These are phyloP conservation scores for Pseudorhiza aurosa DNA, from an alignment of 30 jellyfish, hydroid and myxozoan genomes.

Conservation along the genomic window DNA sequence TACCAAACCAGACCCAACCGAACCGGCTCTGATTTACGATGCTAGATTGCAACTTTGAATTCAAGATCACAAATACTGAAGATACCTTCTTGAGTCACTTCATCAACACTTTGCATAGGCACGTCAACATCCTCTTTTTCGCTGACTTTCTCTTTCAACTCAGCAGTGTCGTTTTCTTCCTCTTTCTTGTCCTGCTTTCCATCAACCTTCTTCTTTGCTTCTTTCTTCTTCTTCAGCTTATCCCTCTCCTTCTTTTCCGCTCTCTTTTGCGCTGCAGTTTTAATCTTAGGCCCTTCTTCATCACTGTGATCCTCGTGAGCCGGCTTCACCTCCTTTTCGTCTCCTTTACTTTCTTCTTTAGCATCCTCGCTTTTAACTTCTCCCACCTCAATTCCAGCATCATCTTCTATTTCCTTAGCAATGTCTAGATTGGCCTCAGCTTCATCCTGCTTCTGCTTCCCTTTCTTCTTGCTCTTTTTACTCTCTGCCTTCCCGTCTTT, in stretches of 20 bases:
- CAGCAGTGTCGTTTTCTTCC: constrained; percentile 35
- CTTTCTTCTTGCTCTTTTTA: constrained; percentile 61
- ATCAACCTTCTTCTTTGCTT: constrained; percentile 70
- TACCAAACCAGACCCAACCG: too few species aligned
- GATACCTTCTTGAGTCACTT: constrained; percentile 23
- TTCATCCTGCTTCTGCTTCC: constrained; percentile 48
- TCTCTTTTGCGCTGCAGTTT: constrained; percentile 93
- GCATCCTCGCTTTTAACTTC: constrained; percentile 17
- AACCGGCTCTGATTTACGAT: too few species aligned
- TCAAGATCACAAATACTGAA: background rate
- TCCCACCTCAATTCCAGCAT: constrained; percentile 1
- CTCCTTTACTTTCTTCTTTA: background rate
- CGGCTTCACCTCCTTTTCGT: constrained; percentile 9
- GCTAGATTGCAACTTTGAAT: too few species aligned
- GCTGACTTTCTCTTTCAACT: background rate
- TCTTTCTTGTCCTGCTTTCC: constrained; percentile 52
- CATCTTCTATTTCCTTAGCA: constrained; percentile 27
- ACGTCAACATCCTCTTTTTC: constrained; percentile 25
- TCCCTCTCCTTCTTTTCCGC: constrained; percentile 96
- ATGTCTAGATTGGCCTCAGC: background rate
- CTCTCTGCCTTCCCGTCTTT: constrained; percentile 22
- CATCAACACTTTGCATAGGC: background rate
- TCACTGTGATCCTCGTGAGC: constrained; percentile 16
- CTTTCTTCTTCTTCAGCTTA: constrained; percentile 71
- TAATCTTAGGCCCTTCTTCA: constrained; percentile 66